phyloP scores from a whole-genome alignment of 92 coral and sea anemone genomes.

The Bergia puertoricense region DNA sequence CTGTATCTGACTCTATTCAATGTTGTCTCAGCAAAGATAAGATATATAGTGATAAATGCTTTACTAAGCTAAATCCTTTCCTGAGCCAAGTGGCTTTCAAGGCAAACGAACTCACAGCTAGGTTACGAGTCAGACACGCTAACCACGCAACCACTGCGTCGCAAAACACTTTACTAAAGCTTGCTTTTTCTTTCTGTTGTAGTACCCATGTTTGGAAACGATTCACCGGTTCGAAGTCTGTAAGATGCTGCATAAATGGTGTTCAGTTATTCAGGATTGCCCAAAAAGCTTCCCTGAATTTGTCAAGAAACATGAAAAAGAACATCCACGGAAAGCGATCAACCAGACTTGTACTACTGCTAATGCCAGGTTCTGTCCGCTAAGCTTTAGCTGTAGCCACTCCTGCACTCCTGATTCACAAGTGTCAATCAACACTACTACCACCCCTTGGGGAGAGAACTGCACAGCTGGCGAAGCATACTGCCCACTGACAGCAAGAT shows the following conservation, averaged over 20 bases:
- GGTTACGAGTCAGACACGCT: too few relatives aligned
- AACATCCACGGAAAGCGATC: slow-evolving; percentile 2
- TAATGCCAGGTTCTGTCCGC: slow-evolving; percentile 21
- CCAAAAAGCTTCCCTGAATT: not conserved
- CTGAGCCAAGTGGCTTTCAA: too few relatives aligned
- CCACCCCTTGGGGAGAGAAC: slow-evolving; percentile 35
- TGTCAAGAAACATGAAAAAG: not conserved
- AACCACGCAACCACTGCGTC: too few relatives aligned
- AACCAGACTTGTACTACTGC: slow-evolving; percentile 31
- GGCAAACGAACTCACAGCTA: too few relatives aligned
- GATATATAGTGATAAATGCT: too few relatives aligned
- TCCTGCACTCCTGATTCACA: slow-evolving; percentile 14
- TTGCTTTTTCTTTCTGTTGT: not conserved
- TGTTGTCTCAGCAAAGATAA: too few relatives aligned
- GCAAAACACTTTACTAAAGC: too few relatives aligned
- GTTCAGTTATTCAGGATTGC: slow-evolving; percentile 1
- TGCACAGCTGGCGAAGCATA: slow-evolving; percentile 21
- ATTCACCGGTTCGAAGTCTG: slow-evolving; percentile 15
- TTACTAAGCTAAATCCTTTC: too few relatives aligned
- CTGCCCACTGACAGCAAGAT: slow-evolving; percentile 38
- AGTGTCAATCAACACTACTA: not conserved
- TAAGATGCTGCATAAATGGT: not conserved
- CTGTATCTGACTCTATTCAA: too few relatives aligned
- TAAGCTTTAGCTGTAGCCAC: slow-evolving; percentile 23
- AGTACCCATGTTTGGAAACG: slow-evolving; percentile 31